Evolutionary conservation across 2,888 invertebrate species (phyloP).

Genomic region (Acrobasis consociella): DNA sequence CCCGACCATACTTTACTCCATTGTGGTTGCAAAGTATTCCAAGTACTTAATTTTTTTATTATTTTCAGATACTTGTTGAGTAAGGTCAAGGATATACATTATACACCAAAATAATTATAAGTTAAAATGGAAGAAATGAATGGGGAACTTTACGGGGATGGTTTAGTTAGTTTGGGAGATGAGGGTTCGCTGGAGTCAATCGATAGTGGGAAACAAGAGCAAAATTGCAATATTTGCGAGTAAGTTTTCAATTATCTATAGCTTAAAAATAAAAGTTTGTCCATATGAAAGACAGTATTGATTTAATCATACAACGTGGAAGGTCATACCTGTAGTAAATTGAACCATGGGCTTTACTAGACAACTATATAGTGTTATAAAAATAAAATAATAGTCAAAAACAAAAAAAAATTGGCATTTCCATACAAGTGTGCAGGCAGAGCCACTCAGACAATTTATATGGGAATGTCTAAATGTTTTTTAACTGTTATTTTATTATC

Average conservation of each 20-base stretch:
- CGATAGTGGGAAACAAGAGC: constrained; percentile 80
- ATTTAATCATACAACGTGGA: no score
- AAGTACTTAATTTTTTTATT: neutral
- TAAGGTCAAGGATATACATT: constrained; percentile 67
- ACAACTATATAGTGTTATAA: no score
- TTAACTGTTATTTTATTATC: no score
- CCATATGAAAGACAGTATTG: neutral
- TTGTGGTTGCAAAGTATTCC: neutral
- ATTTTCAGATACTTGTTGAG: constrained; percentile 71
- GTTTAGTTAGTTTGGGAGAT: constrained; percentile 74
- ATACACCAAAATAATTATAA: constrained; percentile 75
- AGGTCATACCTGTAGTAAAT: no score
- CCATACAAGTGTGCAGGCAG: no score
- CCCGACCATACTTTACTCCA: no score
- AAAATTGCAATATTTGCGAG: constrained; percentile 86
- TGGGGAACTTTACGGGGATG: constrained; percentile 78
- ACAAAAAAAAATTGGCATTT: no score
- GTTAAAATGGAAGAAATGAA: constrained; percentile 84
- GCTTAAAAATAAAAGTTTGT: neutral
- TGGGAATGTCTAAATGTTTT: no score
- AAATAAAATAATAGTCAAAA: no score
- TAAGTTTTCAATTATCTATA: constrained; percentile 55
- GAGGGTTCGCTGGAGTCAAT: constrained; percentile 77
- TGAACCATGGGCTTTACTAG: no score
- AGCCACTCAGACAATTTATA: no score